Evolutionary conservation across 2,797 vertebrate genomes (phyloP), one percentile per base, ranked within the genome.

Genomic region (Ara ararauna): DNA sequence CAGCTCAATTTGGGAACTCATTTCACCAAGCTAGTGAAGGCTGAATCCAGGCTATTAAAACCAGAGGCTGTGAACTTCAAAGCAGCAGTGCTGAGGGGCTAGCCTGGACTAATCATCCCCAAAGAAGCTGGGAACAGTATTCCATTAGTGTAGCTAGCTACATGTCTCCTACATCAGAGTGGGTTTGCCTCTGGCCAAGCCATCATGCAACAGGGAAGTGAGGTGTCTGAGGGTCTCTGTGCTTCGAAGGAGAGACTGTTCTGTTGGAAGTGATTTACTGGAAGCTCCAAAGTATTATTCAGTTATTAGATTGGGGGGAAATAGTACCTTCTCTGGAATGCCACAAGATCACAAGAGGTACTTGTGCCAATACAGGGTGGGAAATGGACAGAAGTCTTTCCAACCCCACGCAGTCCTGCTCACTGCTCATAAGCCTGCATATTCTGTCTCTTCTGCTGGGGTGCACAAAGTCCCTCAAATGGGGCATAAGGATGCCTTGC

Each of bases 101-200:
- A 9, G 22, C 68, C 77, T 2, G 1, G 36, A 13, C 4, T 45
- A 15, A 23, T 5, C 27, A 14, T 11, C 29, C 36, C 75, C 68
- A 34, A 8, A 67, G 48, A 34, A 70, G 17, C 65, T 0, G 1
- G 73, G 73, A n/a, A 38, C 9, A 11, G 64, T 8, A 3, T 13
- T 13, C 12, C 10, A 1, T 68, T 50, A 22, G 36, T 9, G 13
- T 29, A 16, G 7, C 51, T 29, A 19, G 7, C 51, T 51, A 8
- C 2, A 0, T 6, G 7, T 44, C 53, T 45, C 11, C 76, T 29
- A 23, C 22, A 1, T 14, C 3, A 1, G 24, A 26, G 48, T 0
- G 0, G n/a, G 24, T 47, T 89, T 71, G 50, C 77, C 24, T 62
- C 47, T 42, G 47, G 47, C 45, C 1, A 0, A 62, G 53, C 27